Evolutionary conservation across 37 sponge, comb jelly and placozoan species (phyloP).

Genomic region (Agelas oroides): DNA sequence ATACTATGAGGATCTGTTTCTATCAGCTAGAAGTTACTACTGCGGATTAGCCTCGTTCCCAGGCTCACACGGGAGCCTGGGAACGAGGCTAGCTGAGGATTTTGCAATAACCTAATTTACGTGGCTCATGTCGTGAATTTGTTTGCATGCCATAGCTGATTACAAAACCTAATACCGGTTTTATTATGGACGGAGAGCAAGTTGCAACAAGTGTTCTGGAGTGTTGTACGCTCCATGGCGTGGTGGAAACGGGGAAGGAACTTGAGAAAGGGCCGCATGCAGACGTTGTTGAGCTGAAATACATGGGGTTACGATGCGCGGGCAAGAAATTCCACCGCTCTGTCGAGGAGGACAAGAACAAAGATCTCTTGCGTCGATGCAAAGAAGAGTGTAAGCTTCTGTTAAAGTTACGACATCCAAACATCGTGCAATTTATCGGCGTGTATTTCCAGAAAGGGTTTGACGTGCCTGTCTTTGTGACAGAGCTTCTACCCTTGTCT

Average conservation of each 20-base stretch:
- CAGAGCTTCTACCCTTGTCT: slow-evolving; percentile 30
- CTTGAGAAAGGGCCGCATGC: slow-evolving; percentile 11
- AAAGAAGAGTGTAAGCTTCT: slow-evolving; percentile 12
- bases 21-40: no score
- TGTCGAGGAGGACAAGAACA: neutral
- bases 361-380: neutral
- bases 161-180: no score
- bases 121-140: no score
- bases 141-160: no score
- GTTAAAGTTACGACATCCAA: slow-evolving; percentile 30
- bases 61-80: no score
- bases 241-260: slow-evolving; percentile 4
- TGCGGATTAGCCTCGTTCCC: no score
- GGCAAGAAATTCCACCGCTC: slow-evolving; percentile 22
- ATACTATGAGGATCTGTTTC: no score
- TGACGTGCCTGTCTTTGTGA: slow-evolving; percentile 31
- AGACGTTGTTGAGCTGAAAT: slow-evolving; percentile 20
- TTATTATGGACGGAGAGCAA: no score
- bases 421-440: slow-evolving; percentile 54
- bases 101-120: no score
- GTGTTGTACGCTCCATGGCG: neutral
- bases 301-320: slow-evolving; percentile 36
- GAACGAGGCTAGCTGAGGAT: no score
- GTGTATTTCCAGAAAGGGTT: neutral
- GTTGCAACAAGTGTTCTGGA: neutral